These are phyloP conservation scores for Python bivittatus DNA, from an alignment of 2,113 vertebrate genomes.

Conservation along the genomic window DNA sequence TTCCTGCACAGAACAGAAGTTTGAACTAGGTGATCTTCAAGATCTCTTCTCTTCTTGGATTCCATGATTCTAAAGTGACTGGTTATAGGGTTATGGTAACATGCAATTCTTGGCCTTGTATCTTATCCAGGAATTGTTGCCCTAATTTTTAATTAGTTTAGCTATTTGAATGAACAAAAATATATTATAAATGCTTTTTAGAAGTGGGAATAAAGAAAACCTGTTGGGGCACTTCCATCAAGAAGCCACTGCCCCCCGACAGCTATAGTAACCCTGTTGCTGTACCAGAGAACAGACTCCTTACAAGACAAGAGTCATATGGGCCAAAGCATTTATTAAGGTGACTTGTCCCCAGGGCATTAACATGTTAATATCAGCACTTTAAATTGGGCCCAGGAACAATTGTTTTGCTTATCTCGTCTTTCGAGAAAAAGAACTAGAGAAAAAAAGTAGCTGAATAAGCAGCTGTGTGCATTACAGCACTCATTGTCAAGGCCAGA, in stretches of 20 bases:
- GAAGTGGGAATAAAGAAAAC: background rate
- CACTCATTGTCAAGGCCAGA: background rate
- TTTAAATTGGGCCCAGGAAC: background rate
- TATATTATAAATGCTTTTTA: background rate
- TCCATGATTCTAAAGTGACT: too few species aligned
- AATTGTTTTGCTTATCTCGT: background rate
- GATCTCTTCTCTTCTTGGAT: background rate
- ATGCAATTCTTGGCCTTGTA: background rate
- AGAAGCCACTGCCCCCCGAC: background rate
- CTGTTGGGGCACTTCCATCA: background rate
- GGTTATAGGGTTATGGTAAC: too few species aligned
- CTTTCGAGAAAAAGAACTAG: background rate
- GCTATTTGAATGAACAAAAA: background rate
- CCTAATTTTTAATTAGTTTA: background rate
- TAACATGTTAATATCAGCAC: background rate
- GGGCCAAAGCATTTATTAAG: background rate
- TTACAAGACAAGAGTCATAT: background rate
- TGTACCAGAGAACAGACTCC: too few species aligned
- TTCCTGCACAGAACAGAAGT: background rate
- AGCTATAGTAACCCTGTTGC: too few species aligned
- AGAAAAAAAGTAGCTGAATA: background rate
- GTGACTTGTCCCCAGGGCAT: background rate
- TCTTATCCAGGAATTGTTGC: background rate
- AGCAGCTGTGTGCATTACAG: background rate
- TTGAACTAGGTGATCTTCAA: background rate